Conservation (phyloP, 2,797 vertebrate genomes). For the Eurystomus glaucurus region DNA sequence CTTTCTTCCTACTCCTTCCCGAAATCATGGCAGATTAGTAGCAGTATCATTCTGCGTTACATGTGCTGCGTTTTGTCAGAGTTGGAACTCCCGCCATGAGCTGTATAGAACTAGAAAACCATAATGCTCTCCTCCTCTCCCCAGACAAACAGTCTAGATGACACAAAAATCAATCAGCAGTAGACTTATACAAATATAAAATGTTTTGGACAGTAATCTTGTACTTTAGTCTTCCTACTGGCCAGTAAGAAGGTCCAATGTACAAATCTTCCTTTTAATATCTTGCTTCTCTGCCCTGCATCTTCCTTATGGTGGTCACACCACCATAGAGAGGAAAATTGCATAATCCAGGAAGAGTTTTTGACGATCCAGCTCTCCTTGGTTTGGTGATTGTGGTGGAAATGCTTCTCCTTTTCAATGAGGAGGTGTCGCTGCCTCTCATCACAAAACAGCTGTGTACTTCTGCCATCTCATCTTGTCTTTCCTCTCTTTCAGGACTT, state of each 20-base stretch:
- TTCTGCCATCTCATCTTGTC: neutral
- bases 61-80: neutral
- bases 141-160: neutral
- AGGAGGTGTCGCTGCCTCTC: neutral
- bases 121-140: rapidly evolving
- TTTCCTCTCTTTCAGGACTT: neutral
- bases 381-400: neutral
- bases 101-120: neutral
- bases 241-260: neutral
- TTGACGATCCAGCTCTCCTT: neutral
- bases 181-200: neutral
- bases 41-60: neutral
- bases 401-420: neutral
- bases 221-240: neutral
- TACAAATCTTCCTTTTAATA: neutral
- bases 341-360: rapidly evolving
- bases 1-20: neutral
- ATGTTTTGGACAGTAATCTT: neutral
- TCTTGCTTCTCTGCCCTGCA: neutral
- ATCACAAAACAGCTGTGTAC: neutral
- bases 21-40: neutral
- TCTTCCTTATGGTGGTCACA: neutral
- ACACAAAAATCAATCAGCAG: neutral
- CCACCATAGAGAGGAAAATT: neutral
- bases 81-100: neutral